Base-by-base conservation (phyloP, 2,888 invertebrate genomes). In the Hecatera dysodea region DNA sequence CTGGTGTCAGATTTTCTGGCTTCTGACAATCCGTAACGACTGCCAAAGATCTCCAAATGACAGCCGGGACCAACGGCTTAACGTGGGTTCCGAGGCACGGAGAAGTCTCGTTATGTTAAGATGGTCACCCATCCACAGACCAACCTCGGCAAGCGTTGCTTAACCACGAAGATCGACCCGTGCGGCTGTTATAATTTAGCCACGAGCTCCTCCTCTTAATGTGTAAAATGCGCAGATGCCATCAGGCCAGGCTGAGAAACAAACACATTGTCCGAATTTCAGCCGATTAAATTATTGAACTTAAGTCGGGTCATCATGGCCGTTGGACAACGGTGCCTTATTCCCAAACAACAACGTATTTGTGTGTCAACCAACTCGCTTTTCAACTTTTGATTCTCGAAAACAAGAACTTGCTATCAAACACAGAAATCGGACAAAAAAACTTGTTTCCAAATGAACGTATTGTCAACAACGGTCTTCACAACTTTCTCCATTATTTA, bases 241-340 rank as follows among this genome's bases (percentile, higher is more conserved):
- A 81, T 81, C 79, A 73, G 66, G 61, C 68, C 44, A 72, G 76
- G 75, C 76, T 84, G 86, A 82, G 80, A 83, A 82, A 64, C 70
- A 68, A 70, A 73, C 83, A 87, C 86, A 89, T 90, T 90, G 90
- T 91, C 88, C 85, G 79, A 90, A 87, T 86, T 86, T 85, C 79
- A 78, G 78, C 73, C 83, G 85, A 88, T 84, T n/a, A n/a, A n/a
- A n/a, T n/a, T 85, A 80, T 87, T 87, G 86, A 88, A 86, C 81
- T 67, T 78, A 52, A 72, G 60, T 46, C 59, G 59, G 71, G 76
- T 74, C 86, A 81, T 87, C 86, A 85, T 87, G 83, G 83, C 86
- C 86, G 89, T 88, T 90, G 85, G 64, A 84, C 90, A 93, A 93
- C 94, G 91, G 94, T 91, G 87, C 85, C 84, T 84, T 15, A 39